Evolutionary conservation across 2,113 vertebrate species (phyloP), one percentile per base, ranked within the genome.

Genomic region (Malurus melanocephalus): DNA sequence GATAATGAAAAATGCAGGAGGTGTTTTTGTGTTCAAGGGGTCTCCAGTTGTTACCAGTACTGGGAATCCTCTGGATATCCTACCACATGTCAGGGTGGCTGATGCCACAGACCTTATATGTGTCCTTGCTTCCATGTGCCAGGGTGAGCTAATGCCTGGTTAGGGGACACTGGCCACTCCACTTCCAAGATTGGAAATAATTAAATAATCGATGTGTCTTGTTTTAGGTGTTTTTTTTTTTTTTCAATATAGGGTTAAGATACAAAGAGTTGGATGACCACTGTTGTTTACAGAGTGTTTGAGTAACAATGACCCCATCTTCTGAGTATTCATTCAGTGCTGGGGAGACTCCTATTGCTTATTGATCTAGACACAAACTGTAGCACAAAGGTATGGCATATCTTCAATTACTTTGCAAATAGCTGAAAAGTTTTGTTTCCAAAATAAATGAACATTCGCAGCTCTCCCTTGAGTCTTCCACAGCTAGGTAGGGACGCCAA

Each of bases 21-120:
- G 27, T n/a, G 48, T 7, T 48, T 78, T 27, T 45, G 52, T 64
- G 7, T 66, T 86, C 32, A 48, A 76, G 35, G 20, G 16, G 3
- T 45, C 3, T 79, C 2, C 16, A 57, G 46, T 22, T 3, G 1
- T 64, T 74, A 38, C 14, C 16, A 56, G 30, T 40, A 13, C 46
- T 77, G 64, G 56, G 43, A 43, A 40, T 66, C 46, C 40, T 83
- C 49, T 71, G 60, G 28, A 0, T 62, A 5, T 14, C 18, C 26
- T 26, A 2, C 51, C 40, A 1, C 6, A 2, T 30, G 17, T 69
- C 1, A 2, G 26, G 13, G 19, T 74, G 40, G 65, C 1, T 71
- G 61, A 15, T 94, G 45, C 74, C 2, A 1, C 18, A 16, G 87
- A 22, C 10, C 21, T 42, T 33, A 9, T 14, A 23, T 19, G 22